Base-by-base conservation (phyloP, 2,113 vertebrate species). In the Aythya baeri region DNA sequence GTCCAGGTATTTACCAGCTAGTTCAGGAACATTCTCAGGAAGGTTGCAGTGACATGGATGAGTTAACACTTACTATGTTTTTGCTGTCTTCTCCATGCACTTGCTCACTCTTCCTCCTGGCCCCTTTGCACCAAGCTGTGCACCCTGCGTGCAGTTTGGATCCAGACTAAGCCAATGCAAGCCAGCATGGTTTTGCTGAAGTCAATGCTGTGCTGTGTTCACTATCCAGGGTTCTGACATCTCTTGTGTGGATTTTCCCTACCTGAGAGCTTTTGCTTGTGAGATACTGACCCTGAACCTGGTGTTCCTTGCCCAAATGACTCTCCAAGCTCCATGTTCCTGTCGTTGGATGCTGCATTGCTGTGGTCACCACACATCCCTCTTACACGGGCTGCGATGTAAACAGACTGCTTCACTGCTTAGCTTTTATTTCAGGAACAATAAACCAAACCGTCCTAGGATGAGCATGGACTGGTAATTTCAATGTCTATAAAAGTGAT, bases 341-440 rank as follows among this genome's bases (percentile, higher is more conserved):
- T 7, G 0, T 2, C 7, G 6, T 9, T 8, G 32, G 10, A 6
- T 3, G 1, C 52, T 17, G 36, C 52, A 5, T 41, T 18, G 77
- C 52, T 43, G 31, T 23, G 32, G 22, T 23, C n/a, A 34, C 49
- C 22, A 2, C 11, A 0, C 41, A 11, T 27, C 50, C 34, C 65
- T 31, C 25, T n/a, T 8, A 11, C 31, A 10, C 15, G 5, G 49
- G 38, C 38, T 43, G 44, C 0, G 2, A 21, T 31, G 17, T 26
- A 22, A 67, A 41, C 55, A 21, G 46, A 1, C 31, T 20, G 23
- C 79, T 57, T 34, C n/a, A 34, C 43, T 8, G 34, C 52, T 50
- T 32, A 12, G 58, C 68, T 74, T 32, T 0, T 21, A 18, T 34
- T 34, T 43, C 55, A 55, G 76, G 46, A 54, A n/a, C n/a, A 31